A percentile compares a stretch with the other conserved stretches of the same genome.
These are phyloP conservation scores for Napeogenes sylphis DNA, from an alignment of 2,888 invertebrate genomes.

Conservation along the genomic window DNA sequence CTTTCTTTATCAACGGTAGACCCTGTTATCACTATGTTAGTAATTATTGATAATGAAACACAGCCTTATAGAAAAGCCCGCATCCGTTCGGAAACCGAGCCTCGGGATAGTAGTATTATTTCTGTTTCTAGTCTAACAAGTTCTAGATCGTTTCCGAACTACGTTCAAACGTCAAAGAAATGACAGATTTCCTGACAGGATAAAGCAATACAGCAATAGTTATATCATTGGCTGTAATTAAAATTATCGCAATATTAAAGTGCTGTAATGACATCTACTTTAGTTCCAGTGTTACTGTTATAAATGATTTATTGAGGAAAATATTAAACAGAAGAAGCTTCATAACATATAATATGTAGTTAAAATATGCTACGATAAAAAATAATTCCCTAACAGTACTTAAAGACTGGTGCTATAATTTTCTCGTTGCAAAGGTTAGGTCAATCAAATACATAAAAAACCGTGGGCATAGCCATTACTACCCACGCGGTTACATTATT, in stretches of 20 bases:
- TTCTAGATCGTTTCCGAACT: slow-evolving; percentile 49
- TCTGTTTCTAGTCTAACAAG: slow-evolving; percentile 27
- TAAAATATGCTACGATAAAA: no score
- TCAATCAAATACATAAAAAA: slow-evolving; percentile 48
- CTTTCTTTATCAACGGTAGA: slow-evolving; percentile 27
- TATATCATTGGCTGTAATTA: slow-evolving; percentile 30
- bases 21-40: slow-evolving; percentile 28
- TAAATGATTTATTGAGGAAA: not conserved
- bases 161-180: slow-evolving; percentile 37
- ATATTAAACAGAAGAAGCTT: no score
- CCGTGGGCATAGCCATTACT: slow-evolving; percentile 47
- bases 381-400: no score
- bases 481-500: slow-evolving; percentile 31
- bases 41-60: slow-evolving; percentile 36
- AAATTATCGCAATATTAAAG: slow-evolving; percentile 19
- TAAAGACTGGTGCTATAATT: no score
- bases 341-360: no score
- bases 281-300: not conserved
- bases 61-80: slow-evolving; percentile 38
- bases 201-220: slow-evolving; percentile 28
- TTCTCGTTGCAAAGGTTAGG: slow-evolving; percentile 45
- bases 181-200: slow-evolving; percentile 33
- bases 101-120: slow-evolving; percentile 30
- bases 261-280: slow-evolving; percentile 6
- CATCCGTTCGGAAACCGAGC: slow-evolving; percentile 39